Evolutionary conservation across 2,888 invertebrate species (phyloP).

Genomic region (Acanthosepion esculentum): DNA sequence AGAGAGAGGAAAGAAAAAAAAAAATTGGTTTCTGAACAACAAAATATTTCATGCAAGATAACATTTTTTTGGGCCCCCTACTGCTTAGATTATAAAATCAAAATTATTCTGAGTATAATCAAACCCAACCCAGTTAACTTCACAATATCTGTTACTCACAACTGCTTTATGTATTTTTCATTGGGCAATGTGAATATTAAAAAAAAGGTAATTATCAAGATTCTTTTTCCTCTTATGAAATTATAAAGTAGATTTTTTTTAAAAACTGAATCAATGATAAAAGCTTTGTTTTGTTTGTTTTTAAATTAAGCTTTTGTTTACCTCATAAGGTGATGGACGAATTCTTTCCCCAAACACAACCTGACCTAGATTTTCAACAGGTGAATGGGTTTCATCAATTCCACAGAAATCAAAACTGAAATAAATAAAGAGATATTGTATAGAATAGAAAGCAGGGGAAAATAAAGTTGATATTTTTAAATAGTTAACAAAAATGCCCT

Average conservation of each 20-base stretch:
- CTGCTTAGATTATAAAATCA: too few species aligned
- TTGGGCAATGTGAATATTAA: too few species aligned
- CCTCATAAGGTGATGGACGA: constrained; percentile 92
- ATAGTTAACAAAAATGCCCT: too few species aligned
- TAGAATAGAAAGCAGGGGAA: background rate
- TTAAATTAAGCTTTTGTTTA: constrained; percentile 74
- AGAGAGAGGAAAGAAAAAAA: constrained; percentile 56
- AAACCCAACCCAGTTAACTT: too few species aligned
- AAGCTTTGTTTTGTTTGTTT: background rate
- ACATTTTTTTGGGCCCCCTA: too few species aligned
- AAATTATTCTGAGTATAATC: too few species aligned
- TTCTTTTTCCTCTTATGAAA: too few species aligned
- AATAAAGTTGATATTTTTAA: background rate
- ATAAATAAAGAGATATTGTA: background rate
- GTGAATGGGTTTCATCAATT: constrained; percentile 82
- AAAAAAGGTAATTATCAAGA: too few species aligned
- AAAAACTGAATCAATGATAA: too few species aligned
- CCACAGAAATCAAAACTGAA: constrained; percentile 93
- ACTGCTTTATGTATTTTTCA: too few species aligned
- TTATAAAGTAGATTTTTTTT: background rate
- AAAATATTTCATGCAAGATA: too few species aligned
- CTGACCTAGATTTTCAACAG: constrained; percentile 98
- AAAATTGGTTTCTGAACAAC: background rate
- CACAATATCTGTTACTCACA: too few species aligned
- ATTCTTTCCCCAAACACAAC: constrained; percentile 99